Base-by-base conservation (phyloP, 2,113 vertebrate genomes). In the Proterorhinus semilunaris region DNA sequence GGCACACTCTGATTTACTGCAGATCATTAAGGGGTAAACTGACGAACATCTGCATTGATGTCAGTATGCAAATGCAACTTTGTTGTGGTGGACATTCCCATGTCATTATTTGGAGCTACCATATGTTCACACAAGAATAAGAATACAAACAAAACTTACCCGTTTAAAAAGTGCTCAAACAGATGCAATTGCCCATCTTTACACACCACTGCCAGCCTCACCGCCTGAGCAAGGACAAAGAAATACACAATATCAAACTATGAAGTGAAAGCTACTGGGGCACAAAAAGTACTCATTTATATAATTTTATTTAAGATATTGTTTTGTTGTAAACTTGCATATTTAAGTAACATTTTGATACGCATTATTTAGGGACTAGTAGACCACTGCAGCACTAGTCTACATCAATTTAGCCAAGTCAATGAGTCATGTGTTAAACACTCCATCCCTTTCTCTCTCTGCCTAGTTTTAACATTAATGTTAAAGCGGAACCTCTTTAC, bases 111-210 rank as follows among this genome's bases (percentile, higher is more conserved):
- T 21, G n/a, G 8, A 51, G 51, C 42, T 63, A 6, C 15, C 10
- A 52, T 36, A 43, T 68, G 44, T 45, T 12, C 44, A 48, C 44
- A 47, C 44, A 27, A 47, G 58, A 11, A 48, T 16, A 44, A 15
- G 9, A 13, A n/a, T n/a, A 36, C 7, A 62, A 7, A 17, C 5
- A 43, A 36, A 13, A 11, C 96, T 93, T 91, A 99, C 98, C 98
- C 98, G 84, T 99, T 99, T 83, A 99, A 89, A 87, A 98, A 93
- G 90, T 98, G 97, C 90, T 99, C 96, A 86, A 99, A 99, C 78
- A 99, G 91, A 91, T 99, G 96, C 83, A 99, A 84, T 82, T 97
- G 96, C 48, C 96, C 96, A 10, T 99, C 96, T 88, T 93, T 94
- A 82, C 95, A 98, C 73, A 98, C 96, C 86, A 97, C 97, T 7